Evolutionary conservation across 2,888 invertebrate genomes (phyloP).

Genomic region (Sminthurides aquaticus): DNA sequence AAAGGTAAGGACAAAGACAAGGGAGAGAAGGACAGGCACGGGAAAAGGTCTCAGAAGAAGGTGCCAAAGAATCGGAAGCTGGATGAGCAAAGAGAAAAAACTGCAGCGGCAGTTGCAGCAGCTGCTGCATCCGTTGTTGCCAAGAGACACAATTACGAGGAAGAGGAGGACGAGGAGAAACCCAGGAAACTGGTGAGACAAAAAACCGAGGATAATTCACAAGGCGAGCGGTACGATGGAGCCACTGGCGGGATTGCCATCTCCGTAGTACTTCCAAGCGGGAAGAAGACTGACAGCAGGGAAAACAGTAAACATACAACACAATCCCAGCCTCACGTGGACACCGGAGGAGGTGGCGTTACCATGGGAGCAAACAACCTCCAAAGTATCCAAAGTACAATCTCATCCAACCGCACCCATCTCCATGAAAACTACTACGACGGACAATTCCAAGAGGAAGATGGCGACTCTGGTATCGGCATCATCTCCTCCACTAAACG

Average conservation of each 20-base stretch:
- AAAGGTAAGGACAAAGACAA: constrained; percentile 14
- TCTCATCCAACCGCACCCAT: neutral
- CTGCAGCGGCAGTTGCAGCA: constrained; percentile 18
- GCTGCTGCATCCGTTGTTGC: constrained; percentile 17
- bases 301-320: neutral
- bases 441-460: constrained; percentile 28
- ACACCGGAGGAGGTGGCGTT: neutral
- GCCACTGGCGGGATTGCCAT: constrained; percentile 7
- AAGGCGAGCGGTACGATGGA: no score
- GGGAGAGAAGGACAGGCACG: neutral
- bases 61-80: constrained; percentile 18
- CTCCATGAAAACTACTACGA: constrained; percentile 15
- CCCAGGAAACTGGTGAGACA: neutral
- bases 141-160: neutral
- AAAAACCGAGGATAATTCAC: neutral
- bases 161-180: neutral
- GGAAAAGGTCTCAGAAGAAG: constrained; percentile 19
- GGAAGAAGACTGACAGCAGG: constrained; percentile 18
- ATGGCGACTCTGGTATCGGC: constrained; percentile 50
- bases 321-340: no score
- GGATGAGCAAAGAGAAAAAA: constrained; percentile 20
- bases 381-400: constrained; percentile 2
- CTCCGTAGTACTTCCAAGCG: constrained; percentile 12
- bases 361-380: neutral
- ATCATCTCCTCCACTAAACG: constrained; percentile 36